Evolutionary conservation across 2,797 vertebrate genomes (phyloP).

Genomic region (Mormyrops boulengeri): DNA sequence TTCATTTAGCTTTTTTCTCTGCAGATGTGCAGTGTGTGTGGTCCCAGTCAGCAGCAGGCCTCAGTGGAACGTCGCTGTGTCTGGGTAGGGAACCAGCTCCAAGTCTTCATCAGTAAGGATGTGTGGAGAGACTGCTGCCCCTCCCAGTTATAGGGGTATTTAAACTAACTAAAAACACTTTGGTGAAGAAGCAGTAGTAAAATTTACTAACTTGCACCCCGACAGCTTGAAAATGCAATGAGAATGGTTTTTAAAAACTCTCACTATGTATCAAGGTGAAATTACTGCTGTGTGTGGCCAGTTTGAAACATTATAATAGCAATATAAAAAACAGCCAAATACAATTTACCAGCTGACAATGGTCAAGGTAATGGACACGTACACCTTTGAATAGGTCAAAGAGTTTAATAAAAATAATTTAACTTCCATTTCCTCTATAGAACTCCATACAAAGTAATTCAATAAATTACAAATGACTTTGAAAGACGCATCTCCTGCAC

Average conservation of each 20-base stretch:
- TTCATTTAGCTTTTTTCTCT: not conserved
- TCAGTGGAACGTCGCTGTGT: not conserved
- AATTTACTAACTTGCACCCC: not conserved
- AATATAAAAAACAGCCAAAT: not conserved
- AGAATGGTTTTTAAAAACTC: not conserved
- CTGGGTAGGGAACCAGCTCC: not conserved
- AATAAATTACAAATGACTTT: slow-evolving; percentile 99
- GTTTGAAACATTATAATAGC: not conserved
- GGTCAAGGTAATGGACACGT: slow-evolving; percentile 53
- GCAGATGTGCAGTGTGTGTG: not conserved
- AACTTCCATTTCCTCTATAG: slow-evolving; percentile 99
- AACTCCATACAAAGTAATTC: slow-evolving; percentile 99
- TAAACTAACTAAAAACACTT: not conserved
- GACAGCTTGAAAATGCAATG: not conserved
- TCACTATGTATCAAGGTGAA: not conserved
- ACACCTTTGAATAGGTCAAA: slow-evolving; percentile 86
- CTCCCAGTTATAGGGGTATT: not conserved
- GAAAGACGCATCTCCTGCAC: slow-evolving; percentile 90
- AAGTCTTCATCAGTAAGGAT: not conserved
- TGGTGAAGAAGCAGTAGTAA: not conserved
- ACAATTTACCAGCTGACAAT: not conserved
- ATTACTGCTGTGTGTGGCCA: not conserved
- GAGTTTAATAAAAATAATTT: slow-evolving; percentile 99
- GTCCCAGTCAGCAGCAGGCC: not conserved
- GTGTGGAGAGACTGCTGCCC: not conserved